A percentile compares a stretch with the other conserved stretches of the same genome.
These are phyloP conservation scores for Mystacides longicornis DNA, from an alignment of 2,888 invertebrate genomes.

Conservation along the genomic window DNA sequence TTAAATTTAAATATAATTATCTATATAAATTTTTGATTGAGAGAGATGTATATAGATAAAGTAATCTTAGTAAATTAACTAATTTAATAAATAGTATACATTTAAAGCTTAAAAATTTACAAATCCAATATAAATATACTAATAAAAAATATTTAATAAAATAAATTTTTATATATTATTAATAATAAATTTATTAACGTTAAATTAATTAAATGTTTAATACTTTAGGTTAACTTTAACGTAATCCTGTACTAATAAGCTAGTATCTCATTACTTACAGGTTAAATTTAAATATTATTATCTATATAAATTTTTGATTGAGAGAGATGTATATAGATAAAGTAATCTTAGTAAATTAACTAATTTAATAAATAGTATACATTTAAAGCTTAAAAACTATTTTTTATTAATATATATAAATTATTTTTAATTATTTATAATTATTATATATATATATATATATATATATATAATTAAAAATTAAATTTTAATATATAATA, in stretches of 20 bases:
- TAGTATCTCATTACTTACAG: no score
- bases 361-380: neutral
- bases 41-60: no score
- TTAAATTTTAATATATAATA: constrained; percentile 41
- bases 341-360: no score
- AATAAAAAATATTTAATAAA: constrained; percentile 29
- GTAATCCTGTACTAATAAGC: no score
- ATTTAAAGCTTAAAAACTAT: neutral
- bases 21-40: no score
- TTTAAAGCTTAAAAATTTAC: neutral
- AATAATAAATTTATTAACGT: constrained; percentile 32
- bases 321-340: no score
- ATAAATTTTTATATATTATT: neutral
- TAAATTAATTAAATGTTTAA: no score
- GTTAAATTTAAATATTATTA: no score
- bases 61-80: no score
- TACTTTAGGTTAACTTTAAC: no score
- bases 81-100: neutral
- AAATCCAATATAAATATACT: neutral
- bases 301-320: no score
- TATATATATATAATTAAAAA: constrained; percentile 43
- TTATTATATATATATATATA: constrained; percentile 32
- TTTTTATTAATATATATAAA: constrained; percentile 1
- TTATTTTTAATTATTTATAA: neutral
- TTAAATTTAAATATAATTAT: no score